Evolutionary conservation across 2,797 vertebrate species (phyloP), one percentile per base, ranked within the genome.

Genomic region (Hephaestus fuliginosus): DNA sequence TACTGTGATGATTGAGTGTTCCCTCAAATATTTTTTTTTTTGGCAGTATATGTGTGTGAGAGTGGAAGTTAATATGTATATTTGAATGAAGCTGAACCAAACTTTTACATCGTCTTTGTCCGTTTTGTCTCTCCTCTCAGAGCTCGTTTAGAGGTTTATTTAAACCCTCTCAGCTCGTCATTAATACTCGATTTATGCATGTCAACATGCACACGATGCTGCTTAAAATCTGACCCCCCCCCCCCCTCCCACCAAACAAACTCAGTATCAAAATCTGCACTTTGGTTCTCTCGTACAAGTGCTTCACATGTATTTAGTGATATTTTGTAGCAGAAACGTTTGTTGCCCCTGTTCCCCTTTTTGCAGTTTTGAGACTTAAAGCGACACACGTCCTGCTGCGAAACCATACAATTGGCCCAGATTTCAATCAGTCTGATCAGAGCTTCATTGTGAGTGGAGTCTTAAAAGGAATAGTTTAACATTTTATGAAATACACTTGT

Each of bases 11-110:
- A 33, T 33, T 33, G 3, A 33, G 30, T 33, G 30, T 33, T 33
- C 30, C 30, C 30, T 33, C 5, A 33, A 33, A 33, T 33, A 33
- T 33, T 33, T 25, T 25, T 25, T 25, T 33, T 33, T 33, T 33
- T 33, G 30, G 30, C 30, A 33, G 30, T 5, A 5, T 33, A 33
- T 33, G 30, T 33, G 30, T 36, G 74, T 14, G 74, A 13, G 78
- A 10, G 81, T 53, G 84, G 58, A 78, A 74, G 78, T 88, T 82
- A 84, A 80, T 70, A 81, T 86, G 89, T 86, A 88, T 78, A 90
- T 92, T 85, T 90, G 85, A 92, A 92, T 90, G 91, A 92, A 92
- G 91, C 92, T 91, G 78, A 92, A 93, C 91, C 92, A 91, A 94
- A 92, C 92, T 88, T 92, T 85, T 68, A 81, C 81, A 74, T 70